Conservation (phyloP, 2,797 vertebrate species). For the Anas bahamensis region DNA sequence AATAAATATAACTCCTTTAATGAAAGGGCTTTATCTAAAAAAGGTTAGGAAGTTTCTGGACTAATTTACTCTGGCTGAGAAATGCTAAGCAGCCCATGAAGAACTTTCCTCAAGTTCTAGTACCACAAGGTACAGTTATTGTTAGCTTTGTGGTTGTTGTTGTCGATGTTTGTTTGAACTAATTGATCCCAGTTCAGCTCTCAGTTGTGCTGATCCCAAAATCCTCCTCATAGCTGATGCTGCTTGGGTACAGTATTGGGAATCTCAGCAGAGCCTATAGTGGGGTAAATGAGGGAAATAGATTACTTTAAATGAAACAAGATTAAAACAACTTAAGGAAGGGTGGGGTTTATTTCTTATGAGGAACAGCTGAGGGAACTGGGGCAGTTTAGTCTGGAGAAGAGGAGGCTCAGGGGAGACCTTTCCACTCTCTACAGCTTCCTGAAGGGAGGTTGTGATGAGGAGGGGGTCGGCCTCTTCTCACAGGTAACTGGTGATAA, state of each 20-base stretch:
- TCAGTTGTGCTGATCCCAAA: neutral
- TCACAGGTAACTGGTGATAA: too few relatives aligned
- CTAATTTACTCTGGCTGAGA: too few relatives aligned
- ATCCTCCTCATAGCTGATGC: neutral
- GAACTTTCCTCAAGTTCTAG: too few relatives aligned
- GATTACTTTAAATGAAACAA: neutral
- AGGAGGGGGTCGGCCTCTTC: too few relatives aligned
- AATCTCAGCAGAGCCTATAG: neutral
- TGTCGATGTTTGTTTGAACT: neutral
- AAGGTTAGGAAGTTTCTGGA: too few relatives aligned
- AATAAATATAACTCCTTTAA: accelerated
- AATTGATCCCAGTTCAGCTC: neutral
- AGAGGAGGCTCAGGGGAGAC: too few relatives aligned
- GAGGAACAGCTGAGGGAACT: too few relatives aligned
- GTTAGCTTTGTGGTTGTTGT: neutral
- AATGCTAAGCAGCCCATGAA: too few relatives aligned
- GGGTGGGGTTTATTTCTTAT: neutral
- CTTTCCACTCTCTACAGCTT: too few relatives aligned
- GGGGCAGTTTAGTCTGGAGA: too few relatives aligned
- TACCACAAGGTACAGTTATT: neutral
- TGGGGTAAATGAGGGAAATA: neutral
- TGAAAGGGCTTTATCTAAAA: neutral
- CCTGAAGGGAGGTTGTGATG: too few relatives aligned
- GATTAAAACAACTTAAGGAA: neutral
- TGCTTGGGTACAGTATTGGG: neutral